phyloP scores from a whole-genome alignment of 2,888 invertebrate species.

The Habrosyne pyritoides region DNA sequence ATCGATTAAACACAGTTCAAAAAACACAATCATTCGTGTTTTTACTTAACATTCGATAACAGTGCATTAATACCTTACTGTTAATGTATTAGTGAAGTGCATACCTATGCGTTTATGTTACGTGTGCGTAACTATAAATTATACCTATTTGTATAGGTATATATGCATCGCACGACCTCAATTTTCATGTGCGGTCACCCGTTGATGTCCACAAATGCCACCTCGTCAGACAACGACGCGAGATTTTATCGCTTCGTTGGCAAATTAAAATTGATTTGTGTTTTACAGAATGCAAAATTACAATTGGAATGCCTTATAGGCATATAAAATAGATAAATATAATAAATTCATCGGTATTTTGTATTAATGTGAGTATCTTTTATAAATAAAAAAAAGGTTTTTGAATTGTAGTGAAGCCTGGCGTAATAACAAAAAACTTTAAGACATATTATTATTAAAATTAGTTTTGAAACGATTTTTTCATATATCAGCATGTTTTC shows the following conservation, averaged over 20 bases:
- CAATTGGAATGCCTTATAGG: too few relatives aligned
- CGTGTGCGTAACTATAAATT: neutral
- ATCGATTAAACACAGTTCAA: too few relatives aligned
- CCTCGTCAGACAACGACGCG: conserved; percentile 22
- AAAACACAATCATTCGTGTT: neutral
- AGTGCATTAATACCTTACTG: neutral
- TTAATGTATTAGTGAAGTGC: neutral
- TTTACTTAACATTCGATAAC: neutral
- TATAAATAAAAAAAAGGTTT: too few relatives aligned
- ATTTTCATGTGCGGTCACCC: conserved; percentile 67
- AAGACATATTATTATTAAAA: too few relatives aligned
- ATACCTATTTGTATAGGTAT: conserved; percentile 16
- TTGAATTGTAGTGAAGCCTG: too few relatives aligned
- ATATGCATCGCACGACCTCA: conserved; percentile 48
- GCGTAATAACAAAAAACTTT: too few relatives aligned
- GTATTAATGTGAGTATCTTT: too few relatives aligned
- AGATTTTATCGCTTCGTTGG: neutral
- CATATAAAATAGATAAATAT: too few relatives aligned
- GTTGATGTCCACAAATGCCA: conserved; percentile 35
- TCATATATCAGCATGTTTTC: too few relatives aligned
- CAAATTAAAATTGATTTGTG: neutral
- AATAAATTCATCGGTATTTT: neutral
- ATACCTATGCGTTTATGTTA: conserved; percentile 13
- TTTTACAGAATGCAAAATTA: too few relatives aligned
- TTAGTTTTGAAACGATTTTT: too few relatives aligned